Evolutionary conservation across 2,797 vertebrate genomes (phyloP).

Genomic region (Macroramphosus scolopax): DNA sequence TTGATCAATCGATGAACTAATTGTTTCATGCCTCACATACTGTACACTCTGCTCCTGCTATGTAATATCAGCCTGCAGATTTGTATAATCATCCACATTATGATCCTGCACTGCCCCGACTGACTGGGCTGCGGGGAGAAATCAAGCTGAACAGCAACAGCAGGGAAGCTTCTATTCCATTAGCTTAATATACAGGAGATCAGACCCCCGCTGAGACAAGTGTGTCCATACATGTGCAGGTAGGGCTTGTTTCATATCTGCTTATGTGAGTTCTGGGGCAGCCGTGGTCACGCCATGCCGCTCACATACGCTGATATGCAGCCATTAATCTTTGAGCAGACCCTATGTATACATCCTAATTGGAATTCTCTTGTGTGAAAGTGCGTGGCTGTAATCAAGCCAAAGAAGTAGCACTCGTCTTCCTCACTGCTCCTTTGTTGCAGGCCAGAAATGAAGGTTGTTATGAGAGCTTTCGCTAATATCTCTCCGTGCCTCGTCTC

Average conservation of each 20-base stretch:
- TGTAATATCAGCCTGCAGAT: conserved; percentile 29
- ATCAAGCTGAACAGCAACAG: conserved; percentile 53
- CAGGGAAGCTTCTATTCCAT: conserved; percentile 54
- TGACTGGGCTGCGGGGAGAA: conserved; percentile 35
- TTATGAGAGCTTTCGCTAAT: conserved; percentile 22
- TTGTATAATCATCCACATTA: conserved; percentile 44
- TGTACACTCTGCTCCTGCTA: no score
- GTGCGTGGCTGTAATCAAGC: conserved; percentile 30
- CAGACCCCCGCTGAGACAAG: no score
- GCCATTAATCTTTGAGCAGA: conserved; percentile 52
- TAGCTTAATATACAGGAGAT: conserved; percentile 61
- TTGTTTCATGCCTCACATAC: no score
- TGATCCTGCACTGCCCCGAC: conserved; percentile 16
- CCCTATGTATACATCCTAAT: conserved; percentile 39
- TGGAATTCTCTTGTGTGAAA: conserved; percentile 24
- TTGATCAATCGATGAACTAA: no score
- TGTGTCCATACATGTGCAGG: conserved; percentile 10
- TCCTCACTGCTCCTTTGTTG: conserved; percentile 10
- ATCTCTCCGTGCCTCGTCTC: conserved; percentile 34
- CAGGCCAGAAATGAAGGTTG: no score
- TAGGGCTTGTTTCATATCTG: no score
- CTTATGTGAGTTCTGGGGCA: conserved; percentile 29
- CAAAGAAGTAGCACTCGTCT: conserved; percentile 27
- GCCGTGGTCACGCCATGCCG: conserved; percentile 27
- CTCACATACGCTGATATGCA: no score